Conservation (phyloP, 2,888 invertebrate genomes). For the Gandaritis pyraliata region DNA sequence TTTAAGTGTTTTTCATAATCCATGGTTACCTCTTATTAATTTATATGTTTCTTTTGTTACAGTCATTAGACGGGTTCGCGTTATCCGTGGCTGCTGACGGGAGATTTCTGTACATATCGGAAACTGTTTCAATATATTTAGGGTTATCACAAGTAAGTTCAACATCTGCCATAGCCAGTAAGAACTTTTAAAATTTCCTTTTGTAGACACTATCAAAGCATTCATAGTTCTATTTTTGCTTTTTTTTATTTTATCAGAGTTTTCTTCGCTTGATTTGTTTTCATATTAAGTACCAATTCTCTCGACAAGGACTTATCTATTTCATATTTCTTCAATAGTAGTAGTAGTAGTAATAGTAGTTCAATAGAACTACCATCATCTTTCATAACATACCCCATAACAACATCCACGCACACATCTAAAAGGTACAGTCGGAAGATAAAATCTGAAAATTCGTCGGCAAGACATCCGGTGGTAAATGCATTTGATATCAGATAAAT, state of each 20-base stretch:
- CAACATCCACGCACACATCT: constrained; percentile 29
- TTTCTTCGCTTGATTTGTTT: no score
- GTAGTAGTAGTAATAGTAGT: no score
- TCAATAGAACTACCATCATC: not conserved
- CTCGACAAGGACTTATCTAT: no score
- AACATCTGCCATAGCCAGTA: not conserved
- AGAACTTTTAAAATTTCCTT: not conserved
- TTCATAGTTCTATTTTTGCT: no score
- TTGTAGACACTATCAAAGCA: not conserved
- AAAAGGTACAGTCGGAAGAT: constrained; percentile 49
- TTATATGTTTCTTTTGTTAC: constrained; percentile 67
- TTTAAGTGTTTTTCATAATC: no score
- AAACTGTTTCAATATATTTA: constrained; percentile 99
- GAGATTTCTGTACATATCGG: constrained; percentile 99
- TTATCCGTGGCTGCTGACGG: constrained; percentile 98
- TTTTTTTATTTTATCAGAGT: no score
- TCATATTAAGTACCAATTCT: no score
- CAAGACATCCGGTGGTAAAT: constrained; percentile 71
- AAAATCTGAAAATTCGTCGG: constrained; percentile 67
- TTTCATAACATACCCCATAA: constrained; percentile 3
- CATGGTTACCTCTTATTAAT: no score
- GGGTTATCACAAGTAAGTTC: constrained; percentile 98
- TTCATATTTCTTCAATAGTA: no score
- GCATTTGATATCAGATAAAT: constrained; percentile 69
- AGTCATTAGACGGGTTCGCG: constrained; percentile 99